A percentile compares a stretch with the other conserved stretches of the same genome.
These are phyloP conservation scores for Zoroaster sp. DNA, from an alignment of 53 echinoderm and acorn worm species.

Conservation along the genomic window DNA sequence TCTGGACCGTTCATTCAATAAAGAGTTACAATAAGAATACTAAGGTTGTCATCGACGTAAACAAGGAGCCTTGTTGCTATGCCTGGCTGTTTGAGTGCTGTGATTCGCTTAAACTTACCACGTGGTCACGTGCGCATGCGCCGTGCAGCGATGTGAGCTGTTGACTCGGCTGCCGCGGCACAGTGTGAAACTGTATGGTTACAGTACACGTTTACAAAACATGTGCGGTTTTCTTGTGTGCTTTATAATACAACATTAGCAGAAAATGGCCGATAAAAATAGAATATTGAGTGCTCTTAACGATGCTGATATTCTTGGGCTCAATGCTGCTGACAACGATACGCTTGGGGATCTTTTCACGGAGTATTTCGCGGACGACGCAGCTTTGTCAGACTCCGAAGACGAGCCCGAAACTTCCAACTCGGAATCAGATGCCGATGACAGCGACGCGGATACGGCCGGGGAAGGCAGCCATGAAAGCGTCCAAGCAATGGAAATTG, in stretches of 20 bases:
- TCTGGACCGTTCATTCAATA: not conserved
- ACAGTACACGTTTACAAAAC: no score
- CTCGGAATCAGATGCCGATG: not conserved
- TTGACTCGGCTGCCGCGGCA: no score
- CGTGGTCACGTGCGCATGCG: not conserved
- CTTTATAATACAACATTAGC: not conserved
- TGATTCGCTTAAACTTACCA: not conserved
- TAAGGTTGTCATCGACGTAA: slow-evolving; percentile 5
- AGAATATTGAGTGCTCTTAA: not conserved
- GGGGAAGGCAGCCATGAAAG: not conserved
- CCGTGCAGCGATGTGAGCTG: no score
- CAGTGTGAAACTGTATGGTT: no score
- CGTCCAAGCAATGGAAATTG: not conserved
- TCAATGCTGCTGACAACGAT: not conserved
- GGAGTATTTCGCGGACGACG: not conserved
- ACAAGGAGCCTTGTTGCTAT: not conserved
- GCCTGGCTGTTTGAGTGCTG: not conserved
- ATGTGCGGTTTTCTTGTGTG: no score
- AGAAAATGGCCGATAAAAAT: not conserved
- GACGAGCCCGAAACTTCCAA: not conserved
- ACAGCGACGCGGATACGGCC: not conserved
- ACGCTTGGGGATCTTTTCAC: not conserved
- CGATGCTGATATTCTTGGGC: not conserved
- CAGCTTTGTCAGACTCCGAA: not conserved
- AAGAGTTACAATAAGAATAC: not conserved